These are phyloP conservation scores for Amphipyra berbera DNA, from an alignment of 2,888 invertebrate genomes.

Conservation along the genomic window DNA sequence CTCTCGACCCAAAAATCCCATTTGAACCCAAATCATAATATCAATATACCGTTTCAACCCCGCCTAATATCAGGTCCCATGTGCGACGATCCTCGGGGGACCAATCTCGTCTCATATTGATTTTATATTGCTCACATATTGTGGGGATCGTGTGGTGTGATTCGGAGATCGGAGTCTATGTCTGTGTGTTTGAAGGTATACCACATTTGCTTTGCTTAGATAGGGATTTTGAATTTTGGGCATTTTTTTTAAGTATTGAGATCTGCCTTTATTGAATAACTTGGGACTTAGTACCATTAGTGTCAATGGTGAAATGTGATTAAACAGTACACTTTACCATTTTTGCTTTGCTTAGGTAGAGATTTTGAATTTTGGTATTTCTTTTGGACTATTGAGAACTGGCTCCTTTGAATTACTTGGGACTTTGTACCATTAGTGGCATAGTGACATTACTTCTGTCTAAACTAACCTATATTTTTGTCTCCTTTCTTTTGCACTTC, in stretches of 20 bases:
- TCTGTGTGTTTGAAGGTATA: slow-evolving; percentile 1
- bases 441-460: too few relatives aligned
- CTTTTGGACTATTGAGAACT: too few relatives aligned
- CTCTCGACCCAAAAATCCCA: slow-evolving; percentile 40
- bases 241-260: too few relatives aligned
- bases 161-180: slow-evolving; percentile 14
- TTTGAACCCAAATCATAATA: slow-evolving; percentile 60
- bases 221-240: slow-evolving; percentile 9
- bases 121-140: slow-evolving; percentile 73
- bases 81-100: slow-evolving; percentile 64
- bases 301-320: too few relatives aligned
- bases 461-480: too few relatives aligned
- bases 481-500: too few relatives aligned
- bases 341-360: background rate
- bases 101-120: slow-evolving; percentile 71
- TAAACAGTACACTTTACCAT: too few relatives aligned
- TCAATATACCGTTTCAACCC: slow-evolving; percentile 64
- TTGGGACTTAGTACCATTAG: too few relatives aligned
- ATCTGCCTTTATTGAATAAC: too few relatives aligned
- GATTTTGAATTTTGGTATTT: slow-evolving; percentile 5
- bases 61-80: slow-evolving; percentile 62
- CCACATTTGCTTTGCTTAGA: too few relatives aligned
- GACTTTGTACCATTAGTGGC: too few relatives aligned
- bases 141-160: slow-evolving; percentile 52
- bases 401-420: too few relatives aligned